Base-by-base conservation (phyloP, 1,140 invertebrate species). In the Drosophila persimilis region DNA sequence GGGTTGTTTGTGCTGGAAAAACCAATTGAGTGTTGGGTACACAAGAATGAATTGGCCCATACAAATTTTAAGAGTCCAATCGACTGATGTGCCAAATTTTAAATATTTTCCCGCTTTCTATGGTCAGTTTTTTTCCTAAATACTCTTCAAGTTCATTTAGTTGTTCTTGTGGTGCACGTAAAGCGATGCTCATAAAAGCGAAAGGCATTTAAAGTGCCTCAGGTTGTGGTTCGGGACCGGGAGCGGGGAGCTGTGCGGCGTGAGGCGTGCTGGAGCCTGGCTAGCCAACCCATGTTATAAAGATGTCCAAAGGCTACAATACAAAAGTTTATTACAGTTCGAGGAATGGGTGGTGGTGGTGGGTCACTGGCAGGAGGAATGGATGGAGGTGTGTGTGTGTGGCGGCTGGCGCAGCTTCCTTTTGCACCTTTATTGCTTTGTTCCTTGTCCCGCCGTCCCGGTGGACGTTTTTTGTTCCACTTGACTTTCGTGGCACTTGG, bases 261-360 rank as follows among this genome's bases (percentile, higher is more conserved):
- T 29, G 3, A 29, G 31, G 15, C 31, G 41, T 41, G 41, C 24
- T 15, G 75, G 48, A 43, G 29, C 46, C 50, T 51, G 65, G 61
- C 81, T 77, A 60, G 77, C 77, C 64, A 50, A 67, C 77, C 63
- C 67, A 73, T 73, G 81, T 81, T 80, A 65, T 85, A 86, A 77
- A 77, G 73, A 77, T 74, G 70, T 74, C 81, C 80, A 69, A 59
- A 70, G 81, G 81, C 77, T 60, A 77, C 80, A 80, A 62, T 56
- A 74, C 61, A 63, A 81, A 85, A 85, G 73, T 85, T 85, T 80
- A 85, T 81, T 52, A 77, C 69, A 44, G 47, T 57, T 44, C 5
- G 4, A 5, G 24, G 4, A 26, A 26, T 17, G 39, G 60, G 39
- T 39, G 52, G 24, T 2, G 20, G 20, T 20, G 20, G 20, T 20